Conservation (phyloP, 2,888 invertebrate species). For the Isoperla grammatica region DNA sequence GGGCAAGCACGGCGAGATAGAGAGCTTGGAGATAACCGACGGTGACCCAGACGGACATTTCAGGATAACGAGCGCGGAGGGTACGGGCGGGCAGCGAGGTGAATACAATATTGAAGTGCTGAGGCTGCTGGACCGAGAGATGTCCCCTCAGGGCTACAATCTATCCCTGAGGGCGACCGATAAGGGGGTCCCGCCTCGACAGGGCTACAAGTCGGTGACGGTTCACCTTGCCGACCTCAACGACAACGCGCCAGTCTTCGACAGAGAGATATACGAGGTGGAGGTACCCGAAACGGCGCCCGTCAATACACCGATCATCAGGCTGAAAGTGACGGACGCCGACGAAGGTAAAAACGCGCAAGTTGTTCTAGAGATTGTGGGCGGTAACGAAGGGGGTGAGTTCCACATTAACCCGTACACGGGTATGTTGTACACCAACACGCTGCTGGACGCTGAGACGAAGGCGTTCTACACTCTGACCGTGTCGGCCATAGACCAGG, state of each 20-base stretch:
- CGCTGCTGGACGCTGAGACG: slow-evolving; percentile 75
- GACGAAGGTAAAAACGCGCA: slow-evolving; percentile 79
- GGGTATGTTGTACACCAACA: slow-evolving; percentile 82
- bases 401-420: slow-evolving; percentile 83
- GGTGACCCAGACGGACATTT: slow-evolving; percentile 90
- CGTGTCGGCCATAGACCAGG: slow-evolving; percentile 84
- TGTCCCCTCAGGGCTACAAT: slow-evolving; percentile 75
- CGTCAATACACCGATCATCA: slow-evolving; percentile 78
- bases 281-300: slow-evolving; percentile 85
- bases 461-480: slow-evolving; percentile 81
- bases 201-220: slow-evolving; percentile 72
- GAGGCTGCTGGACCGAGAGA: slow-evolving; percentile 70
- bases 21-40: slow-evolving; percentile 73
- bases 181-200: slow-evolving; percentile 70
- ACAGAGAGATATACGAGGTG: slow-evolving; percentile 79
- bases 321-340: slow-evolving; percentile 79
- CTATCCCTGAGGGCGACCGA: slow-evolving; percentile 82
- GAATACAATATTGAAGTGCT: slow-evolving; percentile 78
- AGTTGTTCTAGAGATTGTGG: slow-evolving; percentile 82
- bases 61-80: slow-evolving; percentile 59
- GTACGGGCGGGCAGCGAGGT: slow-evolving; percentile 45
- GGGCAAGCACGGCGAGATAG: slow-evolving; percentile 80
- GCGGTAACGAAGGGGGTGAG: slow-evolving; percentile 85
- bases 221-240: slow-evolving; percentile 76
- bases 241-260: slow-evolving; percentile 84